Conservation (phyloP, 2,113 vertebrate species). For the Heterotilapia buettikoferi region DNA sequence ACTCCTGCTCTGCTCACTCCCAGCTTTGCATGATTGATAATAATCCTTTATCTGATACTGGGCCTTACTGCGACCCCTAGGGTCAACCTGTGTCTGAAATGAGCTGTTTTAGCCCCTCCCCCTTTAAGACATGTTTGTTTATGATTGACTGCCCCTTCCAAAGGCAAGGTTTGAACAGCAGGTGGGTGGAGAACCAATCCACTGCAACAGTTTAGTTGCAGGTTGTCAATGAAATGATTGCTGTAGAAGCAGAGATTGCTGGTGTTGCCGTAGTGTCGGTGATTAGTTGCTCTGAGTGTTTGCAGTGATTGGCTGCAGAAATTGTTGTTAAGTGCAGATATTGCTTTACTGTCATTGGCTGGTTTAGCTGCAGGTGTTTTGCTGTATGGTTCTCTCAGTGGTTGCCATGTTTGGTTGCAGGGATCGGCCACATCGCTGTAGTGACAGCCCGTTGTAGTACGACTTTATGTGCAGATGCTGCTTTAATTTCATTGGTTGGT, state of each 20-base stretch:
- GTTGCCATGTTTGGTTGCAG: not conserved
- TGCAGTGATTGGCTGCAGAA: not conserved
- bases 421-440: not conserved
- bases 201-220: not conserved
- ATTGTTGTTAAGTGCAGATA: not conserved
- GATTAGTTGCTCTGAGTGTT: not conserved
- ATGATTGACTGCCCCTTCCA: rapidly evolving
- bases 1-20: not conserved
- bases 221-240: rapidly evolving
- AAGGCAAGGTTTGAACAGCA: not conserved
- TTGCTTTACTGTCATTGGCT: not conserved
- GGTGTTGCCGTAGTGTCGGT: not conserved
- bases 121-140: not conserved
- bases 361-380: not conserved
- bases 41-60: not conserved
- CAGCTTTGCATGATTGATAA: not conserved
- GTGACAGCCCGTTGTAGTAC: not conserved
- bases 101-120: not conserved
- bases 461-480: not conserved
- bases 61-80: not conserved
- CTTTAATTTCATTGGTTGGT: not conserved
- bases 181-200: not conserved
- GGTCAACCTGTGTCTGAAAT: not conserved
- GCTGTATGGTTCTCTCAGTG: not conserved
- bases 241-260: not conserved